Conservation (phyloP, 2,888 invertebrate species). For the Plagiodera versicolora region DNA sequence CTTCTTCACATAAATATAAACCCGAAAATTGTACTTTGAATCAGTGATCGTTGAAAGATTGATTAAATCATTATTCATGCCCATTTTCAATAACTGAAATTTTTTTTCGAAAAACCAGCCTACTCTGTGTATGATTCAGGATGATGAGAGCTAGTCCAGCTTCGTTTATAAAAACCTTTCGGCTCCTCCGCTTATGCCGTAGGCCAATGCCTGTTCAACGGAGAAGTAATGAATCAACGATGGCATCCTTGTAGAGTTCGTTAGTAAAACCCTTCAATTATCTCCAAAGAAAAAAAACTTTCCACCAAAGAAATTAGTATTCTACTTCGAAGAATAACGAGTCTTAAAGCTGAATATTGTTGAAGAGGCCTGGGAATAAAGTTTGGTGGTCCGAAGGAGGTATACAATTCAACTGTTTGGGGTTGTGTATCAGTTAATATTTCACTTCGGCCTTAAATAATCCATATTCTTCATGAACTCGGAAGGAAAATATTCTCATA, state of each 20-base stretch:
- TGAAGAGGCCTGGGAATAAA: background rate
- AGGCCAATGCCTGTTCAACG: slow-evolving; percentile 19
- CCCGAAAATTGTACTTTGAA: no score
- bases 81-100: no score
- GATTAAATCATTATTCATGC: no score
- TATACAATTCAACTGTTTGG: no score
- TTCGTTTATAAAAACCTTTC: slow-evolving; percentile 20
- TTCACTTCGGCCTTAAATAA: no score
- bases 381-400: background rate
- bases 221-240: background rate
- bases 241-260: background rate
- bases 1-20: no score
- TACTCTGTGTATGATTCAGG: no score
- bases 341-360: slow-evolving; percentile 3
- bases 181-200: slow-evolving; percentile 27
- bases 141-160: no score
- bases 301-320: slow-evolving; percentile 12
- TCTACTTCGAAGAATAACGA: slow-evolving; percentile 13
- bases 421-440: no score
- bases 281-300: slow-evolving; percentile 14
- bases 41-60: no score
- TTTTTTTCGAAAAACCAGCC: no score
- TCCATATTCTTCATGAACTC: no score
- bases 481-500: background rate
- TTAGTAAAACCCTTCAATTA: slow-evolving; percentile 10